Conservation (phyloP, 2,888 invertebrate species). For the Amiota mariae region DNA sequence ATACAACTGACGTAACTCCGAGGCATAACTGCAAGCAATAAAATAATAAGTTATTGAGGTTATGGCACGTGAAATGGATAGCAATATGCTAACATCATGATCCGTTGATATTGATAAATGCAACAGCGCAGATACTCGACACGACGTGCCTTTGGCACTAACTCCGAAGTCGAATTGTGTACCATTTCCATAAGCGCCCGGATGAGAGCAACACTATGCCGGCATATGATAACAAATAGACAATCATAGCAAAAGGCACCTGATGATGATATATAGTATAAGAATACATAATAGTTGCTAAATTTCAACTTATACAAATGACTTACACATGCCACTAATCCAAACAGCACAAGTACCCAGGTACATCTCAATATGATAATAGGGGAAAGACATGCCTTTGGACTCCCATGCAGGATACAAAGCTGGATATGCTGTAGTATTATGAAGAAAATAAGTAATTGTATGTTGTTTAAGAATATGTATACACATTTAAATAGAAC, state of each 20-base stretch:
- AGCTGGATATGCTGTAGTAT: constrained; percentile 54
- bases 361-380: constrained; percentile 58
- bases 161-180: constrained; percentile 54
- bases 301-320: too few species aligned
- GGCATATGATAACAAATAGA: constrained; percentile 61
- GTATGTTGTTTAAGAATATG: neutral
- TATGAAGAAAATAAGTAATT: neutral
- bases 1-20: constrained; percentile 56
- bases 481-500: constrained; percentile 36
- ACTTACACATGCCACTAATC: constrained; percentile 59
- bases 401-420: constrained; percentile 62
- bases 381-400: constrained; percentile 61
- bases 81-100: constrained; percentile 49
- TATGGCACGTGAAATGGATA: too few species aligned
- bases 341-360: constrained; percentile 46
- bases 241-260: constrained; percentile 66
- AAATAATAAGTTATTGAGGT: too few species aligned
- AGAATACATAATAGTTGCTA: neutral
- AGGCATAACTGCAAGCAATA: constrained; percentile 50
- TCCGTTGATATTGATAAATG: constrained; percentile 61
- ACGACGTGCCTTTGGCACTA: constrained; percentile 57
- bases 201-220: constrained; percentile 61
- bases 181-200: constrained; percentile 55
- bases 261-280: constrained; percentile 39
- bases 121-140: constrained; percentile 61